phyloP scores from a whole-genome alignment of 2,888 invertebrate genomes.

The Amphipoea lucens region DNA sequence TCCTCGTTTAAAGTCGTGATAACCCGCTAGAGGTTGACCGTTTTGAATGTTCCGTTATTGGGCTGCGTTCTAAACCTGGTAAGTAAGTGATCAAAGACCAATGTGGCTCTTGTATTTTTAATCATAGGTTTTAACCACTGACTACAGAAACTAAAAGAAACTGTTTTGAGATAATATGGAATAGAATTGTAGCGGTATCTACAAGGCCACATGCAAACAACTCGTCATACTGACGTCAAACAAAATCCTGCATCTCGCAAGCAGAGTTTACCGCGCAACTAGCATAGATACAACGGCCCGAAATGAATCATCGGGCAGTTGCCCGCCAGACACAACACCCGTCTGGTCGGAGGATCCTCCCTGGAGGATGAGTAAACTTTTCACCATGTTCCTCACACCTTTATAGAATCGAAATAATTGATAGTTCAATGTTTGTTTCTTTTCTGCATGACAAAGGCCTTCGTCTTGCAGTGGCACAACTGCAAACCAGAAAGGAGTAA shows the following conservation, averaged over 20 bases:
- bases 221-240: no score
- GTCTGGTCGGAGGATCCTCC: no score
- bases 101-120: neutral
- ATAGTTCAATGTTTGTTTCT: conserved; percentile 18
- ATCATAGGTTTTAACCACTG: neutral
- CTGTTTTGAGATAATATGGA: neutral
- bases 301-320: no score
- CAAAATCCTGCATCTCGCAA: no score
- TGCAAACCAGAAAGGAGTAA: neutral
- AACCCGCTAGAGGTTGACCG: neutral
- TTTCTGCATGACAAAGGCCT: neutral
- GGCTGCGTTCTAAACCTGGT: no score
- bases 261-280: no score
- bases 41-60: neutral
- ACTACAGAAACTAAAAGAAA: neutral
- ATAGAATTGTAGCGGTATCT: no score
- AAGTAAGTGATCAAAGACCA: neutral
- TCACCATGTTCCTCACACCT: no score
- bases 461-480: neutral
- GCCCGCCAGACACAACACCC: no score
- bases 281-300: no score
- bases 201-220: no score
- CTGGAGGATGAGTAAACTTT: no score
- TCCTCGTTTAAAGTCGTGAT: neutral
- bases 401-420: neutral